A percentile compares a stretch with the other conserved stretches of the same genome.
phyloP scores from a whole-genome alignment of 1,140 invertebrate species.

The Bombus pyrosoma region DNA sequence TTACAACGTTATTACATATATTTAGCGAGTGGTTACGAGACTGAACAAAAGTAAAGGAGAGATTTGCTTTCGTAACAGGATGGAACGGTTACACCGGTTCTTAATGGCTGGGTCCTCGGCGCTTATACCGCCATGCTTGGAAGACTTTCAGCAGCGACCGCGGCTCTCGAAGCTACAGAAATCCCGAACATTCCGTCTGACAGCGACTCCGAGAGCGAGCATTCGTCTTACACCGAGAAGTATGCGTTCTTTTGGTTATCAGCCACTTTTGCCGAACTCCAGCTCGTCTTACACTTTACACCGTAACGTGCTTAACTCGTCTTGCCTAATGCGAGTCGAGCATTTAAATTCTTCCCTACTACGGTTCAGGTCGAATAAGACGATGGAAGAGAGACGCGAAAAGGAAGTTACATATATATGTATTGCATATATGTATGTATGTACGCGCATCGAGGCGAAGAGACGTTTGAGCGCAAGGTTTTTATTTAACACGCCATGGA shows the following conservation, averaged over 20 bases:
- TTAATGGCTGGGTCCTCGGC: conserved; percentile 79
- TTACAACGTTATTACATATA: too few species aligned
- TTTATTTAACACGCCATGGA: neutral
- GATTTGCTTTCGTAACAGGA: conserved; percentile 61
- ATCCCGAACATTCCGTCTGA: conserved; percentile 77
- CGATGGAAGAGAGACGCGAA: neutral
- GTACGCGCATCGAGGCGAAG: neutral
- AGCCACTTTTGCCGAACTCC: neutral
- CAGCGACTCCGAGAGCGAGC: conserved; percentile 79
- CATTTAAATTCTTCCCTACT: neutral
- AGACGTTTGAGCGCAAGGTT: neutral
- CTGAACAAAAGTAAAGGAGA: neutral
- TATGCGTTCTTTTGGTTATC: conserved; percentile 32
- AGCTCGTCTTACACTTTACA: neutral
- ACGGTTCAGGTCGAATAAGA: neutral
- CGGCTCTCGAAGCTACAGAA: conserved; percentile 77
- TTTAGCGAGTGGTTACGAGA: neutral
- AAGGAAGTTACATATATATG: neutral
- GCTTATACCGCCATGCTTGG: conserved; percentile 81
- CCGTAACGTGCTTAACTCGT: neutral
- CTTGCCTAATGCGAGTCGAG: neutral
- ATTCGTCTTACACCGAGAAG: conserved; percentile 79
- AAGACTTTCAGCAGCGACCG: conserved; percentile 79
- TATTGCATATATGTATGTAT: neutral
- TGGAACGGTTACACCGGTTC: conserved; percentile 74